These are phyloP conservation scores for Phoeniculus purpureus DNA, from an alignment of 2,797 vertebrate species.

Conservation along the genomic window DNA sequence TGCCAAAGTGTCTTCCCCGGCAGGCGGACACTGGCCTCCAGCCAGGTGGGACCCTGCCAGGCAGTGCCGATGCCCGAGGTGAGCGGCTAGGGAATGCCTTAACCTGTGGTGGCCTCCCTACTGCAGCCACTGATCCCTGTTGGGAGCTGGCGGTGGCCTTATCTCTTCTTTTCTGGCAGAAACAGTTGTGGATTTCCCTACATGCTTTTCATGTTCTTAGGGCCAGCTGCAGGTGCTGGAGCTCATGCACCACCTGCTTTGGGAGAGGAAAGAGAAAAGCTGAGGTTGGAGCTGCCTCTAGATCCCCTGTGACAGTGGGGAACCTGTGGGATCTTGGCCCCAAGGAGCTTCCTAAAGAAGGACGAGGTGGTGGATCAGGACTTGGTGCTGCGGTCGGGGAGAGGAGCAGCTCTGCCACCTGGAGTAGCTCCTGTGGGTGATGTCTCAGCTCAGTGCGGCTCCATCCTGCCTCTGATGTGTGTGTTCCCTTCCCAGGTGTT, in stretches of 20 bases:
- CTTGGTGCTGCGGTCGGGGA: neutral
- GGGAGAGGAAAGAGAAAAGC: neutral
- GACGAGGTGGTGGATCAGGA: fast-evolving
- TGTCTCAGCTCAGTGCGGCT: fast-evolving
- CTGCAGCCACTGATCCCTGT: fast-evolving
- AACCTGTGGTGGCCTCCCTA: neutral
- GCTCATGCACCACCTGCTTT: neutral
- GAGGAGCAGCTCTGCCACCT: neutral
- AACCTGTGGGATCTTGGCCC: neutral
- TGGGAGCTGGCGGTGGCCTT: neutral
- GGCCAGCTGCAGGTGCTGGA: neutral
- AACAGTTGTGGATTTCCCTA: neutral
- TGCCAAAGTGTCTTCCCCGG: slow-evolving; percentile 17
- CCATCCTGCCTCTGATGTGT: neutral
- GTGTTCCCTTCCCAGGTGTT: slow-evolving; percentile 44
- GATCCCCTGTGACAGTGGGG: fast-evolving
- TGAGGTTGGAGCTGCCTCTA: neutral
- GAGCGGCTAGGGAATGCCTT: slow-evolving; percentile 18
- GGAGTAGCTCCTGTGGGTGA: neutral
- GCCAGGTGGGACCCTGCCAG: slow-evolving; percentile 58
- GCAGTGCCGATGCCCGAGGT: slow-evolving; percentile 39
- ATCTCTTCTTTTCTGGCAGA: neutral
- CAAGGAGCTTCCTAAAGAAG: fast-evolving
- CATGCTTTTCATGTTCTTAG: fast-evolving
- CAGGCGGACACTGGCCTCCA: neutral